Evolutionary conservation across 2,888 invertebrate species (phyloP).

Genomic region (Nemoura dubitans): DNA sequence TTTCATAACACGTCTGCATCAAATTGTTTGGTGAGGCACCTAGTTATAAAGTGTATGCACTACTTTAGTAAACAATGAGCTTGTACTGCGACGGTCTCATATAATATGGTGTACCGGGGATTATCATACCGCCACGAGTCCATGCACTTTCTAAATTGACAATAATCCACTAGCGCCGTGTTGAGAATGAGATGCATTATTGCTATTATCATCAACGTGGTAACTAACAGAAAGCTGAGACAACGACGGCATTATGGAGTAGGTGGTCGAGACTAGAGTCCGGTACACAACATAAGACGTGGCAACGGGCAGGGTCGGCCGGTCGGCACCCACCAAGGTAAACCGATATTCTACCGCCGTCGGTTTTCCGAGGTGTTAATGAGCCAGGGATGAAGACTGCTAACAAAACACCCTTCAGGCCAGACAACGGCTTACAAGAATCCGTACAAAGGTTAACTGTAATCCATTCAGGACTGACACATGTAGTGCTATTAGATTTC

Average conservation of each 20-base stretch:
- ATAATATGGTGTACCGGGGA: background rate
- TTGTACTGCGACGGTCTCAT: background rate
- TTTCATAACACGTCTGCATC: background rate
- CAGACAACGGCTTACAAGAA: background rate
- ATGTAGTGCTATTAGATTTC: background rate
- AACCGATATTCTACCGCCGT: background rate
- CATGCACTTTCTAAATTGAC: background rate
- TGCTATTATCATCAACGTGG: background rate
- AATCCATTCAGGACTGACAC: background rate
- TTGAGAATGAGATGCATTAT: background rate
- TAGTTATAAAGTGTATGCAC: background rate
- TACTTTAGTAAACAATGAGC: background rate
- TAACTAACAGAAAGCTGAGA: background rate
- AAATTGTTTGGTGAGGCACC: background rate
- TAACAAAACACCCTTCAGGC: constrained; percentile 23
- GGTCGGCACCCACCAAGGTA: background rate
- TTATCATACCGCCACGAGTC: background rate
- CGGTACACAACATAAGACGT: background rate
- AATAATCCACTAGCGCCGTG: background rate
- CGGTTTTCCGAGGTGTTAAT: constrained; percentile 24
- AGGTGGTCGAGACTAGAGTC: background rate
- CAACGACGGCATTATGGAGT: too few species aligned
- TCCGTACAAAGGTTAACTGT: constrained; percentile 5
- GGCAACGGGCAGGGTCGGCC: too few species aligned
- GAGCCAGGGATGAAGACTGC: constrained; percentile 20